A percentile compares a stretch with the other conserved stretches of the same genome.
phyloP scores from a whole-genome alignment of 2,797 vertebrate genomes.

The Eutrigla gurnardus region DNA sequence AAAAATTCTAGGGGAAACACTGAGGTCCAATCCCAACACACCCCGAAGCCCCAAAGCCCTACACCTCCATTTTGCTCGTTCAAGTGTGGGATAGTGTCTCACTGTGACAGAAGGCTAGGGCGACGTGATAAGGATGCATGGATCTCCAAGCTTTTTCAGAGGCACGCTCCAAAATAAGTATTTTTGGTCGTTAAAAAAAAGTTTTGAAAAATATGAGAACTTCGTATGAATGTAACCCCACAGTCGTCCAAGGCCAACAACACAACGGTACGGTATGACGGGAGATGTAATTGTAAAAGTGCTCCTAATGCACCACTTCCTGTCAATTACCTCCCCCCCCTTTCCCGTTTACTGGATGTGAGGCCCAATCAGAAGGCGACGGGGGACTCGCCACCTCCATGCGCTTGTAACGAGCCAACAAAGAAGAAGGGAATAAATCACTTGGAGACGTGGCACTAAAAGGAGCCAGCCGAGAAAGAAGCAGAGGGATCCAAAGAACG shows the following conservation, averaged over 20 bases:
- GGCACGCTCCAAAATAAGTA: no score
- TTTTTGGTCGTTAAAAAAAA: no score
- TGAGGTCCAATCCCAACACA: no score
- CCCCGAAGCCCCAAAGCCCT: no score
- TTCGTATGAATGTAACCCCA: no score
- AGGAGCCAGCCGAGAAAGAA: conserved; percentile 38
- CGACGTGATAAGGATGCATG: no score
- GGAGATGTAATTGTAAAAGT: neutral
- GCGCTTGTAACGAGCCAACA: conserved; percentile 49
- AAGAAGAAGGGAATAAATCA: conserved; percentile 60
- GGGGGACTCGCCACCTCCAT: conserved; percentile 41
- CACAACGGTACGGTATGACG: neutral
- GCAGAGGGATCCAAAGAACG: conserved; percentile 42
- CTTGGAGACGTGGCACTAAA: conserved; percentile 35
- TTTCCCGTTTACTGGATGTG: conserved; percentile 13
- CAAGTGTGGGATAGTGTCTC: no score
- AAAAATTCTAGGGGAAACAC: no score
- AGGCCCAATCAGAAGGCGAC: conserved; percentile 27
- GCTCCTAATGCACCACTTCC: neutral
- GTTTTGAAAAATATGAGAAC: no score
- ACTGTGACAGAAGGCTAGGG: no score
- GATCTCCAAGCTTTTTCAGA: no score
- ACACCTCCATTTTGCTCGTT: no score
- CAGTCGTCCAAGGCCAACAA: conserved; percentile 15
- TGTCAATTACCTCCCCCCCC: conserved; percentile 19